Base-by-base conservation (phyloP, 92 coral and sea anemone genomes). In the Parazoanthus atlanticus region DNA sequence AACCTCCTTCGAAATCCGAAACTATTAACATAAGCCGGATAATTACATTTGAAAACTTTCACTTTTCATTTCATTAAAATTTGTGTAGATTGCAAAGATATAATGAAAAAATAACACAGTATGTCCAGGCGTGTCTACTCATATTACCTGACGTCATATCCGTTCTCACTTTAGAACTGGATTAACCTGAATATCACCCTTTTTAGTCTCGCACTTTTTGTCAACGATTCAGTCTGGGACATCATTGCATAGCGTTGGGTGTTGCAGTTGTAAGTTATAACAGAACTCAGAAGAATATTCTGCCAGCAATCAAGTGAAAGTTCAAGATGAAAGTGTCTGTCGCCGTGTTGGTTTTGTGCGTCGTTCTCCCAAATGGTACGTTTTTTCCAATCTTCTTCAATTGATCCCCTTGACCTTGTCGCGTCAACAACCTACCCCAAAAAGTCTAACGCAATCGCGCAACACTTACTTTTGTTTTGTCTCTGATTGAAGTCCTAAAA, bases 321-420 rank as follows among this genome's bases (percentile, higher is more conserved):
- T 34, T 65, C 56, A 82, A 82, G 86, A 82, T 82, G 86, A 82
- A 82, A 82, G 72, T 82, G 21, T 38, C 74, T 36, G 86, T 82
- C 73, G 86, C 75, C 76, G 31, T 82, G 28, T 17, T 82, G 74
- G 25, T 82, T 26, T 65, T 82, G 3, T 61, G 86, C 74, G 58
- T 65, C 21, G 23, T 82, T 38, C 21, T 82, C 11, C 86, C 86
- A 65, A 82, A 82, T 65, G 86, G 86, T 82, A 82, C 5, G 74
- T 64, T 30, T 3, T 71, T 71, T 28, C 31, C 38, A 28, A 5
- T 29, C 76, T 71, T 71, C 58, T 52, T 52, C 58, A 52, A 13
- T 52, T 52, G 58, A 52, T 52, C 58, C 3, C 19, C 58, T 52
- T 52, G 58, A 52, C 21, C 58, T 52, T 52, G 58, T 12, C 12